Evolutionary conservation across 2,888 invertebrate species (phyloP).

Genomic region (Molorchus minor): DNA sequence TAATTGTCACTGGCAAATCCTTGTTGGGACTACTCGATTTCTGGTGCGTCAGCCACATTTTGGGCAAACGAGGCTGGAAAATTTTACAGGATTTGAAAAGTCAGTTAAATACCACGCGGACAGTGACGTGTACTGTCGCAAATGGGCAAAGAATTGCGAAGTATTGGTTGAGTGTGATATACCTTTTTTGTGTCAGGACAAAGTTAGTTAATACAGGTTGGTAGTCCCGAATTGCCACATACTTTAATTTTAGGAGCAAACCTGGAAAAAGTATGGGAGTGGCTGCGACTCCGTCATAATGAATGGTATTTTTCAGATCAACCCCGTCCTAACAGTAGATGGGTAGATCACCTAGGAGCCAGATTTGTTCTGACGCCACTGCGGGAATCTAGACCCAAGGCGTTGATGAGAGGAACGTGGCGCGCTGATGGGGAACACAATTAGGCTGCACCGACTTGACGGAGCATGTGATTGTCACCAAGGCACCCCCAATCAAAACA

Average conservation of each 20-base stretch:
- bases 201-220: not conserved
- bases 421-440: not conserved
- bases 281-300: not conserved
- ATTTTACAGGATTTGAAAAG: not conserved
- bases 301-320: constrained; percentile 10
- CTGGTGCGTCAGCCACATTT: constrained; percentile 7
- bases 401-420: not conserved
- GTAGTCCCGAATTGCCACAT: constrained; percentile 19
- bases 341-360: not conserved
- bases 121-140: constrained; percentile 1
- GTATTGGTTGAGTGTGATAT: constrained; percentile 1
- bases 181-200: constrained; percentile 6
- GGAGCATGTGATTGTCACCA: not conserved
- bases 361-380: not conserved
- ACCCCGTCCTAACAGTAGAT: not conserved
- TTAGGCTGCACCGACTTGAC: not conserved
- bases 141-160: constrained; percentile 2
- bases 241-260: constrained; percentile 22
- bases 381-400: not conserved
- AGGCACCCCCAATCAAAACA: not conserved
- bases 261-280: constrained; percentile 18
- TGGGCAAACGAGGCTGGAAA: constrained; percentile 12
- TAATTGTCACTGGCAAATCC: not conserved
- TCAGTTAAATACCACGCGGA: not conserved
- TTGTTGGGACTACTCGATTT: constrained; percentile 23